Percentiles rank a stretch among this genome's conserved stretches.
Conservation (phyloP, 2,113 vertebrate genomes). For the western clawed frog (Xenopus tropicalis) region UCB_Xtro_10.0 CM004447.2:52204501-52205000, state of each 20-base stretch:
- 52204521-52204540: no score
- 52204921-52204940: slow-evolving; percentile 56
- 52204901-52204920: slow-evolving; percentile 52
- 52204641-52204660: slow-evolving; percentile 36
- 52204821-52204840: slow-evolving; percentile 45
- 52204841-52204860: slow-evolving; percentile 52
- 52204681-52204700: slow-evolving; percentile 46
- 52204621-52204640: slow-evolving; percentile 1
- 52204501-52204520: no score
- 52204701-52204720: slow-evolving; percentile 50
- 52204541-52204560: background rate
- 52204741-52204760: slow-evolving; percentile 52
- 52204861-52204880: slow-evolving; percentile 46
- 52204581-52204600: no score
- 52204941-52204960: slow-evolving; percentile 54
- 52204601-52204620: background rate
- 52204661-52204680: slow-evolving; percentile 36
- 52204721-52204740: slow-evolving; percentile 47
- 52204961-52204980: slow-evolving; percentile 56
- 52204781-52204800: slow-evolving; percentile 54
- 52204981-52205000: slow-evolving; percentile 59
- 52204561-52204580: no score
- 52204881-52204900: slow-evolving; percentile 41
- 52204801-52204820: slow-evolving; percentile 48
- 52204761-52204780: slow-evolving; percentile 51